Percentiles rank a stretch among this genome's conserved stretches.
Conservation (phyloP, 1,140 invertebrate genomes). For the Carposina sasakii region DNA sequence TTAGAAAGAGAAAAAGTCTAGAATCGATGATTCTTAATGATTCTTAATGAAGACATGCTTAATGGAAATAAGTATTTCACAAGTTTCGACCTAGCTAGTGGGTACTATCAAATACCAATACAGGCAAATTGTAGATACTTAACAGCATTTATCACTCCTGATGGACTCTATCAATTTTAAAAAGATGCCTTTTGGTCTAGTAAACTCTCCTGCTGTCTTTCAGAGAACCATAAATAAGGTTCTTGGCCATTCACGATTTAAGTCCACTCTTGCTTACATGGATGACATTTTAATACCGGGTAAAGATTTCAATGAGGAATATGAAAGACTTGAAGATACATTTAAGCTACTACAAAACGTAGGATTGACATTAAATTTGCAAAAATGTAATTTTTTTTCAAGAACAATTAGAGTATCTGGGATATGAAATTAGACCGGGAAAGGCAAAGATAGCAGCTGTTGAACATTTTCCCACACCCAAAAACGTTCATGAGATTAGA, state of each 20-base stretch:
- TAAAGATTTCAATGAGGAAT: neutral
- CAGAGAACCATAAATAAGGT: slow-evolving; percentile 13
- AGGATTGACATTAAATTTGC: slow-evolving; percentile 3
- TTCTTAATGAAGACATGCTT: no score
- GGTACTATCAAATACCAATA: no score
- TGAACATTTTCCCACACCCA: neutral
- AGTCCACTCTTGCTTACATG: slow-evolving; percentile 2
- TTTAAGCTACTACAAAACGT: neutral
- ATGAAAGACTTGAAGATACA: neutral
- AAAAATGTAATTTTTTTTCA: slow-evolving; percentile 9
- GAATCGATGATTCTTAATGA: no score
- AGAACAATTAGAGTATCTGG: neutral
- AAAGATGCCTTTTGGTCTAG: neutral
- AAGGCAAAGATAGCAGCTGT: neutral
- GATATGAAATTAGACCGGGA: slow-evolving; percentile 5
- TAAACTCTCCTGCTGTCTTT: slow-evolving; percentile 3
- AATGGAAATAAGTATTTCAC: no score
- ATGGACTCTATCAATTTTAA: no score
- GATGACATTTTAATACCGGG: neutral
- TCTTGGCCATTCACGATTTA: neutral
- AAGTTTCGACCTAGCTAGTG: no score
- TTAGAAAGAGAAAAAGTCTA: neutral
- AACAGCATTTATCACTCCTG: no score
- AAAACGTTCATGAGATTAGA: slow-evolving; percentile 1
- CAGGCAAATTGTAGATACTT: no score